These are phyloP conservation scores for Pseudopodoces humilis DNA, from an alignment of 2,113 vertebrate species.

Conservation along the genomic window DNA sequence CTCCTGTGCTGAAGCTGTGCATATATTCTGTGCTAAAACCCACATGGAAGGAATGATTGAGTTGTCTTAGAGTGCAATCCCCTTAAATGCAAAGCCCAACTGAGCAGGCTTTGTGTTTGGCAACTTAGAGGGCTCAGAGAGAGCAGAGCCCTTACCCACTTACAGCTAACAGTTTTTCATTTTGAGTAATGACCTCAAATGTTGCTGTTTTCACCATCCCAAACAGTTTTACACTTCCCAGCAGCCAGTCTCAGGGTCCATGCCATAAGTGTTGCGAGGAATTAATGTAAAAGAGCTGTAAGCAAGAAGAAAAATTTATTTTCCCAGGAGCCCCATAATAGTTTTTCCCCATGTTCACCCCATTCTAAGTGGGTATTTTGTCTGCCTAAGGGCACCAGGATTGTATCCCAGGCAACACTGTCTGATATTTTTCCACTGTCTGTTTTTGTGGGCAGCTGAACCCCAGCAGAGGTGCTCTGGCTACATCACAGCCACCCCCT, in stretches of 20 bases:
- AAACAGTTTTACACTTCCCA: background rate
- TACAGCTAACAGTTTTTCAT: background rate
- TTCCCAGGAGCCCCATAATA: background rate
- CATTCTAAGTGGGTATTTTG: slow-evolving; percentile 8
- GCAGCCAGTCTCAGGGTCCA: background rate
- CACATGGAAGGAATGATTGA: background rate
- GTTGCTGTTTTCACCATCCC: background rate
- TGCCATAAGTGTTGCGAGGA: background rate
- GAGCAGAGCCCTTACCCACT: background rate
- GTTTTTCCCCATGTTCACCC: background rate
- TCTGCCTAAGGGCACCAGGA: background rate
- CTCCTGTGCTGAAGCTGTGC: background rate
- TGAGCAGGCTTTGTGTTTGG: background rate
- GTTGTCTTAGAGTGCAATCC: background rate
- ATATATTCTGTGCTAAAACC: slow-evolving; percentile 10
- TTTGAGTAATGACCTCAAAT: background rate
- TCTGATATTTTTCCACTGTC: background rate
- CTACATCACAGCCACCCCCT: background rate
- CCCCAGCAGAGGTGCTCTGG: background rate
- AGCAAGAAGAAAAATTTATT: background rate
- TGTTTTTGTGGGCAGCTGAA: background rate
- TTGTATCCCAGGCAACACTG: slow-evolving; percentile 22
- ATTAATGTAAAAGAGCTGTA: slow-evolving; percentile 5
- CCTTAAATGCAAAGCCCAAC: background rate
- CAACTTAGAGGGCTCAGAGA: background rate